A percentile compares a stretch with the other conserved stretches of the same genome.
Conservation (phyloP, 2,113 vertebrate genomes). For the Apteryx mantelli region DNA sequence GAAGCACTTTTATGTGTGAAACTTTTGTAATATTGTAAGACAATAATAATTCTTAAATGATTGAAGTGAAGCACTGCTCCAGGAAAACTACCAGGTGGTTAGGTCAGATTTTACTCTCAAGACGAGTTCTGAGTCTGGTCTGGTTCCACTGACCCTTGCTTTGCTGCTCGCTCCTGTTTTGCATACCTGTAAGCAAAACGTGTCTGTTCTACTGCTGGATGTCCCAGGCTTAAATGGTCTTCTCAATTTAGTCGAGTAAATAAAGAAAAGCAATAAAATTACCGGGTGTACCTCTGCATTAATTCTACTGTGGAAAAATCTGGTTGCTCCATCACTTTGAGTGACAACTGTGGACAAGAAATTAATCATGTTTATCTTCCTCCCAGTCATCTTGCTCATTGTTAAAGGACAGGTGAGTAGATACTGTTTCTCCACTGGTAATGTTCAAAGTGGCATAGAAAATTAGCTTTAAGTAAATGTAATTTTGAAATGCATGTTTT, state of each 20-base stretch:
- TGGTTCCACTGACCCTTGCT: not conserved
- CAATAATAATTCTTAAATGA: not conserved
- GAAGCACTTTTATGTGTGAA: not conserved
- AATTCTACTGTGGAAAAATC: constrained; percentile 11
- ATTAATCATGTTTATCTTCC: constrained; percentile 30
- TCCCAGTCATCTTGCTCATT: constrained; percentile 20
- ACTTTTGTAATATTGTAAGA: not conserved
- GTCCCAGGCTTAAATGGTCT: not conserved
- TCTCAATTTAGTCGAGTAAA: not conserved
- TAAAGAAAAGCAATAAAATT: constrained; percentile 19
- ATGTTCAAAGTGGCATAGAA: not conserved
- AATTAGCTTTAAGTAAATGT: constrained; percentile 23
- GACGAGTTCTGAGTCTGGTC: not conserved
- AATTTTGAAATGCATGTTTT: constrained; percentile 12
- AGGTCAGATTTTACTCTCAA: not conserved
- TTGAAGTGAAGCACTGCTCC: not conserved
- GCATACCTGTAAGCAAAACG: fast-evolving
- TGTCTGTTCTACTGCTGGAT: not conserved
- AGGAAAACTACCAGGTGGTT: not conserved
- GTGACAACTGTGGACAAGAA: constrained; percentile 46
- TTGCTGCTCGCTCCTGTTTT: not conserved
- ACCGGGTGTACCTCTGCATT: not conserved
- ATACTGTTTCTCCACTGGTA: not conserved
- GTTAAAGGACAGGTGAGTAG: constrained; percentile 29
- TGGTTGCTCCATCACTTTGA: constrained; percentile 11